Evolutionary conservation across 1,140 invertebrate genomes (phyloP).

Genomic region (Colletes latitarsis): DNA sequence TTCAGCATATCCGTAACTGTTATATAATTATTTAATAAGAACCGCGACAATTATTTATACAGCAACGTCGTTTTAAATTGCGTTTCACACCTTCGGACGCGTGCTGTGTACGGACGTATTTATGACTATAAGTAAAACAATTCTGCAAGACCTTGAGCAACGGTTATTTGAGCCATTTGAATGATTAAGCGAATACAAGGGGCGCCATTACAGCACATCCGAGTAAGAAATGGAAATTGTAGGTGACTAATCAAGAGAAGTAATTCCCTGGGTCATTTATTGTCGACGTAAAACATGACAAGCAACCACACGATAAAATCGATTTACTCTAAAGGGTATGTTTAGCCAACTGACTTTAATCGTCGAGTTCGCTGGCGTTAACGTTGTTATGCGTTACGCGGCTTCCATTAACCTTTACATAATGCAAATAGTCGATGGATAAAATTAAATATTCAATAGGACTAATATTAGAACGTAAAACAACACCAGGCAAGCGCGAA

Average conservation of each 20-base stretch:
- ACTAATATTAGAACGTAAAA: too few species aligned
- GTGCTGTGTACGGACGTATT: too few species aligned
- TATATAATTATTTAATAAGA: not conserved
- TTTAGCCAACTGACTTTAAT: not conserved
- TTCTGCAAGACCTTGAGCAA: not conserved
- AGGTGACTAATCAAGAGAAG: not conserved
- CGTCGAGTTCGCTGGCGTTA: not conserved
- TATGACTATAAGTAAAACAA: not conserved
- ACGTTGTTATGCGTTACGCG: slow-evolving; percentile 15
- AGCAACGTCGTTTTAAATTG: not conserved
- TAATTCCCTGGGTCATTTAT: not conserved
- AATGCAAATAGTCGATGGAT: not conserved
- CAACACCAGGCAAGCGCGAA: too few species aligned
- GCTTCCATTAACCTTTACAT: slow-evolving; percentile 12
- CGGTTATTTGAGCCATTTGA: not conserved
- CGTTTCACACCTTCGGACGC: not conserved
- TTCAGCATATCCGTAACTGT: not conserved
- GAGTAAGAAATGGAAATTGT: slow-evolving; percentile 1
- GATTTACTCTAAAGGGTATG: not conserved
- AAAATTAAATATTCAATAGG: too few species aligned
- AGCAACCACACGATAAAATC: not conserved
- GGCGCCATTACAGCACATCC: not conserved
- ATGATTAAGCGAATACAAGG: not conserved
- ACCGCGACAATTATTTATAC: not conserved
- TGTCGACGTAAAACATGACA: not conserved